Conservation (phyloP, 2,888 invertebrate species). For the Dromius quadrimaculatus region DNA sequence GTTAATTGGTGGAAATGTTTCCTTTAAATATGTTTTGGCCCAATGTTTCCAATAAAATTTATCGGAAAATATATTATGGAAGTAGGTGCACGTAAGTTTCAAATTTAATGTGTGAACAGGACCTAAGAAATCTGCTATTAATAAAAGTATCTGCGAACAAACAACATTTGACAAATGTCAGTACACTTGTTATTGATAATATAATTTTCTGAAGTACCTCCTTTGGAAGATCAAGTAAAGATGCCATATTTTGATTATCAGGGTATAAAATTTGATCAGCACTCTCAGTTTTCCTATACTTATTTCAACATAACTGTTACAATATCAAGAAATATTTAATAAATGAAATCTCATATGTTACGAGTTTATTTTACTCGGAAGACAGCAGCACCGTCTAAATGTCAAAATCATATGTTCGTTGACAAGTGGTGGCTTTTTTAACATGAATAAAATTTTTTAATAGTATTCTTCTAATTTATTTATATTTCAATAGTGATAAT, state of each 20-base stretch:
- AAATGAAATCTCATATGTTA: not conserved
- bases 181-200: not conserved
- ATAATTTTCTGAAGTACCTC: constrained; percentile 30
- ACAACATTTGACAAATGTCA: not conserved
- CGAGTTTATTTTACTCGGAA: too few relatives aligned
- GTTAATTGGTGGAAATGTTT: constrained; percentile 14
- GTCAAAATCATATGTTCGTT: too few relatives aligned
- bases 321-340: not conserved
- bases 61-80: constrained; percentile 19
- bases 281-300: not conserved
- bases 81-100: constrained; percentile 9
- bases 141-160: constrained; percentile 3
- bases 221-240: constrained; percentile 29
- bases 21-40: constrained; percentile 25
- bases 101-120: constrained; percentile 21
- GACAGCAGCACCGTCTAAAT: too few relatives aligned
- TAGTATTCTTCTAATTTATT: too few relatives aligned
- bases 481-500: too few relatives aligned
- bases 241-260: constrained; percentile 10
- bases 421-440: too few relatives aligned
- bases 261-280: not conserved
- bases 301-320: not conserved
- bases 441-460: too few relatives aligned
- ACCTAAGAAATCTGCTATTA: constrained; percentile 32
- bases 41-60: constrained; percentile 36